Base-by-base conservation (phyloP, 1,140 invertebrate genomes). In the Lutraria rhynchaena region DNA sequence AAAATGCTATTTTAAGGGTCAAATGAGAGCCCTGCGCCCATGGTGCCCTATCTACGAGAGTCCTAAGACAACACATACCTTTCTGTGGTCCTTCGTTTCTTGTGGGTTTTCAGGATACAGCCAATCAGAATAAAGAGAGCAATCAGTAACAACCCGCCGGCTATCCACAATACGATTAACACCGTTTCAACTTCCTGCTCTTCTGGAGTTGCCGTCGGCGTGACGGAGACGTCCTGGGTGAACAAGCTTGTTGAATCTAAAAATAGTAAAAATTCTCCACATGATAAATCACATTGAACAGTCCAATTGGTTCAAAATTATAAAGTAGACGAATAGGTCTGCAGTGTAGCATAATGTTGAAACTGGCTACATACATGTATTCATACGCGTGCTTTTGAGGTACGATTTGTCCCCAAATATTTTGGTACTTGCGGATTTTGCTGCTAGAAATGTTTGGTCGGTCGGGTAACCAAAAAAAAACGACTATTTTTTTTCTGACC, bases 101-200 rank as follows among this genome's bases (percentile, higher is more conserved):
- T 70, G 41, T 81, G 78, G 29, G 58, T 35, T 24, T 55, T 57
- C 4, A 81, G 46, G 17, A 81, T 74, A 57, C 78, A 81, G 3
- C 41, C 53, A 22, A 81, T 70, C 9, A 81, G 33, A 0, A 73
- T 31, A 3, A 71, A 27, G 0, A 81, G 46, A 1, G 67, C 27
- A 11, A 81, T 31, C 58, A 81, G 53, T 24, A 81, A 60, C 13
- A 81, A 19, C 24, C 67, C 78, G 17, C 78, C 78, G 17, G 60
- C 24, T 5, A 73, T 46, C 78, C 78, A 81, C 9, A 81, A 41
- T n/a, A 81, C 22, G 17, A 81, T 55, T 7, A 81, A 19, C 1
- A 81, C 69, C 3, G 44, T 29, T 11, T 73, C 65, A 17, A 70
- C 55, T 24, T 71, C 49, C 15, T n/a, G 3, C 33, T 76, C 73